Evolutionary conservation across 2,797 vertebrate genomes (phyloP).

Genomic region (Spheniscus humboldti): DNA sequence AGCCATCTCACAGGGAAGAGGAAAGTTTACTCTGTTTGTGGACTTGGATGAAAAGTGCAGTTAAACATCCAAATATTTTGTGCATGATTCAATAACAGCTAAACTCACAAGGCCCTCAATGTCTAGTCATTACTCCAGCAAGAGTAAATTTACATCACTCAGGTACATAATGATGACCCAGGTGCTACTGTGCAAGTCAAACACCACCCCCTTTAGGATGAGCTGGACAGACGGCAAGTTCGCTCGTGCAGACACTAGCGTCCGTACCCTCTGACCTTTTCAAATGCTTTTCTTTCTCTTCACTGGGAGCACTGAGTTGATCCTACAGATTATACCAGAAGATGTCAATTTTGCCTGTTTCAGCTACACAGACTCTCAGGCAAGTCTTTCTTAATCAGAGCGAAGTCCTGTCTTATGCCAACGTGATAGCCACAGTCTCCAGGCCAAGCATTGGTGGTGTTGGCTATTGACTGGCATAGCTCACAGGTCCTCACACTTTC

Average conservation of each 20-base stretch:
- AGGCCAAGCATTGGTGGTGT: not conserved
- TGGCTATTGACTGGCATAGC: not conserved
- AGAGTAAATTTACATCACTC: not conserved
- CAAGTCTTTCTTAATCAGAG: not conserved
- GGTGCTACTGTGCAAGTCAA: not conserved
- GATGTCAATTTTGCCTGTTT: not conserved
- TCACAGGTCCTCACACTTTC: not conserved
- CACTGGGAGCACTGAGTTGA: not conserved
- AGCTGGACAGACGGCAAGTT: not conserved
- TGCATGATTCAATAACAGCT: not conserved
- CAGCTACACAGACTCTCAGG: not conserved
- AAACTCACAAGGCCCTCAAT: not conserved
- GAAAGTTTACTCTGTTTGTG: not conserved
- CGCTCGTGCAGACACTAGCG: not conserved
- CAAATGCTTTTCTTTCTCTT: not conserved
- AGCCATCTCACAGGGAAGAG: not conserved
- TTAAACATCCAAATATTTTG: not conserved
- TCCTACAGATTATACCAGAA: not conserved
- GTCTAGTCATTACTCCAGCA: not conserved
- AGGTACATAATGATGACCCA: not conserved
- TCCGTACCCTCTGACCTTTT: not conserved
- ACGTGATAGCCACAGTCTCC: fast-evolving
- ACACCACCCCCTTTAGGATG: not conserved
- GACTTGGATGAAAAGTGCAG: not conserved
- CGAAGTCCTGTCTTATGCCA: not conserved